Percentiles rank a stretch among this genome's conserved stretches.
Evolutionary conservation across 2,888 invertebrate species (phyloP).

Genomic region (Tipula vernalis): DNA sequence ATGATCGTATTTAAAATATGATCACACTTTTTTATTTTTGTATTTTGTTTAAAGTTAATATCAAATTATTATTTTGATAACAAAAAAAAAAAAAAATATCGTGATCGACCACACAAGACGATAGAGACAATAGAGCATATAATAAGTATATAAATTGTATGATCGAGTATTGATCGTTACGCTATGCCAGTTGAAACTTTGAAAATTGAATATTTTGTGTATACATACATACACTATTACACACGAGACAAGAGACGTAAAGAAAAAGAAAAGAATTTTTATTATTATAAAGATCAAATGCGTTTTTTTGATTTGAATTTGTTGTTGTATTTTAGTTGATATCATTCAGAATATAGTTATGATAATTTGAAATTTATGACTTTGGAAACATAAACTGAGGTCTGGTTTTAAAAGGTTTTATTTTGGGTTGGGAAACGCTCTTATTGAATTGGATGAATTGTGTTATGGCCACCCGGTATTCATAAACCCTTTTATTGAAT

Average conservation of each 20-base stretch:
- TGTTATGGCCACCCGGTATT: background rate
- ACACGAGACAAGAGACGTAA: background rate
- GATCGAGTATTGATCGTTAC: background rate
- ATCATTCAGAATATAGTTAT: background rate
- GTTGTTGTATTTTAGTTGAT: background rate
- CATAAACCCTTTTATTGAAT: background rate
- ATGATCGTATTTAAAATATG: background rate
- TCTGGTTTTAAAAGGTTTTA: background rate
- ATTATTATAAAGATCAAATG: background rate
- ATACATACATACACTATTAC: background rate
- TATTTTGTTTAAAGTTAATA: background rate
- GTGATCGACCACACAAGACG: background rate
- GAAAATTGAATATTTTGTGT: background rate
- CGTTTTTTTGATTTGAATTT: background rate
- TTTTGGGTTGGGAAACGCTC: background rate
- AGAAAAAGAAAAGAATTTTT: background rate
- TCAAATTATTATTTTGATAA: conserved; percentile 4
- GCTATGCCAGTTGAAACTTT: background rate
- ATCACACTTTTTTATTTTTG: background rate
- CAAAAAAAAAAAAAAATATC: background rate
- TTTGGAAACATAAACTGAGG: background rate
- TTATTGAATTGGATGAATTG: background rate
- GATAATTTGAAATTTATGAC: background rate
- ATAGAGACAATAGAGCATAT: background rate
- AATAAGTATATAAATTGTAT: background rate